Conservation (phyloP, 1,140 invertebrate genomes). For the Papilio polytes region DNA sequence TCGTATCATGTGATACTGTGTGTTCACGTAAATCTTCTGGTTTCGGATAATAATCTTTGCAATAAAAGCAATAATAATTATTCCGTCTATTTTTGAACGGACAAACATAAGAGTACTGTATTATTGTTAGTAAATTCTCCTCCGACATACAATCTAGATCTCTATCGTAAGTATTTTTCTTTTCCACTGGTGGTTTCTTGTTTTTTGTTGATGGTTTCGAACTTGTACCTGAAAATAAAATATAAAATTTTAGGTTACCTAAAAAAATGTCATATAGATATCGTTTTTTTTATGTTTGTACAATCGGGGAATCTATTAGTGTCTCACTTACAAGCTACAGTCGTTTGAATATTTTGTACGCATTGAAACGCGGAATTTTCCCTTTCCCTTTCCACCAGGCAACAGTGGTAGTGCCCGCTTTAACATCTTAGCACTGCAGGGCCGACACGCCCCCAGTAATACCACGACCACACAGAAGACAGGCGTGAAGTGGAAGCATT, state of each 20-base stretch:
- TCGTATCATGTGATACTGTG: slow-evolving; percentile 72
- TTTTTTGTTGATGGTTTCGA: slow-evolving; percentile 50
- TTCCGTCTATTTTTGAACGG: slow-evolving; percentile 78
- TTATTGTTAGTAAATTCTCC: slow-evolving; percentile 72
- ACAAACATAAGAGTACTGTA: slow-evolving; percentile 75
- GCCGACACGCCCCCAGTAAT: too few relatives aligned
- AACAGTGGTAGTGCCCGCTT: too few relatives aligned
- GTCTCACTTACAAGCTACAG: too few relatives aligned
- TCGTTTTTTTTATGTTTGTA: too few relatives aligned
- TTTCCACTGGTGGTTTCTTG: slow-evolving; percentile 67
- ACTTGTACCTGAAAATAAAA: slow-evolving; percentile 51
- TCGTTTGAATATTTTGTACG: too few relatives aligned
- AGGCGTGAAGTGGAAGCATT: too few relatives aligned
- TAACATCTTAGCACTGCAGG: too few relatives aligned
- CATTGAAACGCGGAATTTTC: too few relatives aligned
- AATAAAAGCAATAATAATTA: slow-evolving; percentile 80
- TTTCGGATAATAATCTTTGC: slow-evolving; percentile 76
- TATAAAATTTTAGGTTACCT: not conserved
- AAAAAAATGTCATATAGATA: not conserved
- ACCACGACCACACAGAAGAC: too few relatives aligned
- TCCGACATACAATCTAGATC: slow-evolving; percentile 77
- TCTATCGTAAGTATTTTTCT: slow-evolving; percentile 70
- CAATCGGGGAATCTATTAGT: too few relatives aligned
- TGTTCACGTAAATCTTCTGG: slow-evolving; percentile 77
- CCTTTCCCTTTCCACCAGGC: too few relatives aligned